Conservation (phyloP, 2,797 vertebrate species). For the Allobates femoralis region DNA sequence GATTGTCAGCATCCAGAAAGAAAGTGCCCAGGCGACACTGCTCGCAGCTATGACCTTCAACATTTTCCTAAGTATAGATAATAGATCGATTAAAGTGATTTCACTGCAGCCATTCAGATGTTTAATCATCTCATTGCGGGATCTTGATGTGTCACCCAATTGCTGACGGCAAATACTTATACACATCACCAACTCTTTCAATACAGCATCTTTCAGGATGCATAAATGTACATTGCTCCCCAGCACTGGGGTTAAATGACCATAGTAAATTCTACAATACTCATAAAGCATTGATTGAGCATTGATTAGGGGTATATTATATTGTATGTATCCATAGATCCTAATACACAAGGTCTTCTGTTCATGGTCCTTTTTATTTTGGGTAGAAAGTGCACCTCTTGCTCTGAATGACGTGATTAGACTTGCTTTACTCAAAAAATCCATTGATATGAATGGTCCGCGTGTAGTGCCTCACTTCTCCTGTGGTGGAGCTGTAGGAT, state of each 20-base stretch:
- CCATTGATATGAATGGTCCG: too few species aligned
- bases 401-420: too few species aligned
- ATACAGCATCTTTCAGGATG: background rate
- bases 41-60: slow-evolving; percentile 87
- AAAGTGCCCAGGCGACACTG: slow-evolving; percentile 93
- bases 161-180: background rate
- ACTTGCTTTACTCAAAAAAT: too few species aligned
- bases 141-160: background rate
- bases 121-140: background rate
- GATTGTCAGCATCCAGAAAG: slow-evolving; percentile 88
- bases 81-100: background rate
- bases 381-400: too few species aligned
- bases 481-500: too few species aligned
- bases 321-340: too few species aligned
- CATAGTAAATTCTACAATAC: background rate
- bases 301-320: too few species aligned
- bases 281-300: background rate
- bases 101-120: background rate
- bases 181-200: background rate
- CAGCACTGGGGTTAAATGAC: background rate
- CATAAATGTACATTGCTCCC: background rate
- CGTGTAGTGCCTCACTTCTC: too few species aligned
- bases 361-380: too few species aligned
- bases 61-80: slow-evolving; percentile 84
- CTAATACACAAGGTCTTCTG: too few species aligned